phyloP scores from a whole-genome alignment of 2,113 vertebrate species.

The Brachionichthys hirsutus region DNA sequence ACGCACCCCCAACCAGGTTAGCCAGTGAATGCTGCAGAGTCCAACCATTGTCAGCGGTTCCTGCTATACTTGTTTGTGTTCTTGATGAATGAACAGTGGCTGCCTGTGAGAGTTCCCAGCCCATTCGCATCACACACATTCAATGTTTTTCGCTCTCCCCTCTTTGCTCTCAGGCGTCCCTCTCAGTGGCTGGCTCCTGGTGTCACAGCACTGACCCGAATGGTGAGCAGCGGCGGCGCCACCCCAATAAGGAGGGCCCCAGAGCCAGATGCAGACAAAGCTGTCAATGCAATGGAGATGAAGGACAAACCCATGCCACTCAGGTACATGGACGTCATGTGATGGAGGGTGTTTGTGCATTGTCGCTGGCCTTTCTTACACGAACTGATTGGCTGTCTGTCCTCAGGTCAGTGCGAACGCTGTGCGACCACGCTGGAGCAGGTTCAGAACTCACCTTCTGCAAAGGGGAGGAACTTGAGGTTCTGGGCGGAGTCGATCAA shows the following conservation, averaged over 20 bases:
- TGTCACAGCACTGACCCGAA: slow-evolving; percentile 74
- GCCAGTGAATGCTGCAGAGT: slow-evolving; percentile 2
- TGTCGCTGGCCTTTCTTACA: too few species aligned
- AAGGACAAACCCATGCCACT: slow-evolving; percentile 67
- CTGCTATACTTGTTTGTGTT: background rate
- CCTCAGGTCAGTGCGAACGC: slow-evolving; percentile 85
- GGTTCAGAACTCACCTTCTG: slow-evolving; percentile 83
- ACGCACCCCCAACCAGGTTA: slow-evolving; percentile 66
- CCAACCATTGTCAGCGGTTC: background rate
- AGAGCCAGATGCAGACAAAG: slow-evolving; percentile 32
- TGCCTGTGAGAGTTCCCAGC: background rate
- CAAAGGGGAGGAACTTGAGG: slow-evolving; percentile 86
- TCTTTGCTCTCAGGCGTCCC: slow-evolving; percentile 78
- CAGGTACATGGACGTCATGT: slow-evolving; percentile 57
- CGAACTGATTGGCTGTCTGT: slow-evolving; percentile 1
- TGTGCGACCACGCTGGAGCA: slow-evolving; percentile 84
- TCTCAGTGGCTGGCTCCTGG: slow-evolving; percentile 90
- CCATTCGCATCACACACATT: too few species aligned
- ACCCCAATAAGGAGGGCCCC: slow-evolving; percentile 48
- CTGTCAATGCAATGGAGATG: slow-evolving; percentile 44
- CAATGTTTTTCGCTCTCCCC: background rate
- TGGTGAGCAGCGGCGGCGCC: slow-evolving; percentile 64
- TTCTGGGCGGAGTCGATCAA: slow-evolving; percentile 86
- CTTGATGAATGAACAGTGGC: background rate
- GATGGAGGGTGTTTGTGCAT: background rate